These are phyloP conservation scores for Drosophila mimetica DNA, from an alignment of 2,888 invertebrate genomes.

Conservation along the genomic window DNA sequence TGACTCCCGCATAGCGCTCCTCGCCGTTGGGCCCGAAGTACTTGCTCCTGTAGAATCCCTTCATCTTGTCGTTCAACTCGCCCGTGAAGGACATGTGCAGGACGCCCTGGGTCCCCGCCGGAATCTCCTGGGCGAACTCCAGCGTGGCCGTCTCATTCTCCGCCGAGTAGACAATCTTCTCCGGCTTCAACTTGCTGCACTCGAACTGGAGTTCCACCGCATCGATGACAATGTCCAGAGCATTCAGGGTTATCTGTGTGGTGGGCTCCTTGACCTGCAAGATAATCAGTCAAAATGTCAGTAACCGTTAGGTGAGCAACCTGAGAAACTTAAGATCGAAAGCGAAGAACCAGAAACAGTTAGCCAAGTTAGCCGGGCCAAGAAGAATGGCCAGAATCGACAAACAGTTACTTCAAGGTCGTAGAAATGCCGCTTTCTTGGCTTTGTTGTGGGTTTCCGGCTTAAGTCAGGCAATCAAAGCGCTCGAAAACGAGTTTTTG, in stretches of 20 bases:
- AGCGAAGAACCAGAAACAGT: conserved; percentile 15
- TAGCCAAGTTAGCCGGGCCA: conserved; percentile 1
- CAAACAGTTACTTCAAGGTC: conserved; percentile 73
- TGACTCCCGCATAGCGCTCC: conserved; percentile 93
- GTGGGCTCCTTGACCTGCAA: conserved; percentile 89
- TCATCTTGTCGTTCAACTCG: conserved; percentile 95
- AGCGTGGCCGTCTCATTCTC: conserved; percentile 90
- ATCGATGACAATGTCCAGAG: conserved; percentile 90
- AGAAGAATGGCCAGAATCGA: conserved; percentile 9
- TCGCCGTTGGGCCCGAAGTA: conserved; percentile 90
- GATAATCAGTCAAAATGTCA: conserved; percentile 17
- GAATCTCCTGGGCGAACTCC: conserved; percentile 87
- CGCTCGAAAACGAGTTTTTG: conserved; percentile 60
- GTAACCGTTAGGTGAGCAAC: conserved; percentile 29
- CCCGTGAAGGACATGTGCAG: conserved; percentile 92
- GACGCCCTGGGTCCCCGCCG: conserved; percentile 85
- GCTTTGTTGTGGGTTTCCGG: conserved; percentile 63
- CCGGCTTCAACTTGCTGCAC: conserved; percentile 83
- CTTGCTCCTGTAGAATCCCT: conserved; percentile 97
- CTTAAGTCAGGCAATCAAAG: conserved; percentile 40
- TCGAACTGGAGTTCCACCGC: conserved; percentile 86
- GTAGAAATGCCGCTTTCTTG: conserved; percentile 39
- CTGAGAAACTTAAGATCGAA: conserved; percentile 4
- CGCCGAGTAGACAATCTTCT: conserved; percentile 77
- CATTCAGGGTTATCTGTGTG: conserved; percentile 90